phyloP scores from a whole-genome alignment of 1,140 invertebrate genomes.

The Leguminivora glycinivorella region DNA sequence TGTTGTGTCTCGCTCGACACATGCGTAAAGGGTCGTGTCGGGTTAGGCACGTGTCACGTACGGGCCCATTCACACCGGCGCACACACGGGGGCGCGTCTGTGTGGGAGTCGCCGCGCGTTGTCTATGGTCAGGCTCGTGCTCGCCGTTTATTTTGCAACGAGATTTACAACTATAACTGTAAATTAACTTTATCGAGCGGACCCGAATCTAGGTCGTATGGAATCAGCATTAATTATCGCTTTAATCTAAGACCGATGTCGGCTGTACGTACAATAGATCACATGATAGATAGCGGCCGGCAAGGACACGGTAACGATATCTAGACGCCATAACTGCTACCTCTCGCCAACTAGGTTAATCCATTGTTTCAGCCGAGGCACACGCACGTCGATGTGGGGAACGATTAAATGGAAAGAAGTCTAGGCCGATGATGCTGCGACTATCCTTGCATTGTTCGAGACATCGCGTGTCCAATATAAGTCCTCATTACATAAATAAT shows the following conservation, averaged over 20 bases:
- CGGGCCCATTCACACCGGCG: slow-evolving; percentile 52
- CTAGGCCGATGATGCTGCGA: slow-evolving; percentile 59
- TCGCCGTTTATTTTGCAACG: slow-evolving; percentile 74
- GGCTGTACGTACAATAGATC: slow-evolving; percentile 74
- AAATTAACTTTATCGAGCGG: slow-evolving; percentile 77
- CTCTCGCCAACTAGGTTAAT: slow-evolving; percentile 57
- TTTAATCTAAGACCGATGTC: slow-evolving; percentile 76
- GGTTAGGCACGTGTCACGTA: slow-evolving; percentile 37
- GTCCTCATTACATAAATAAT: slow-evolving; percentile 76
- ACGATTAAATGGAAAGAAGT: slow-evolving; percentile 70
- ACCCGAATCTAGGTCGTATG: slow-evolving; percentile 76
- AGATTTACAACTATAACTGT: slow-evolving; percentile 78
- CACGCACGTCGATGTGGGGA: slow-evolving; percentile 55
- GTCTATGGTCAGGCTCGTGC: slow-evolving; percentile 74
- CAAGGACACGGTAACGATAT: slow-evolving; percentile 73
- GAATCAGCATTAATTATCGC: slow-evolving; percentile 78
- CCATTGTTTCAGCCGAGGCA: slow-evolving; percentile 62
- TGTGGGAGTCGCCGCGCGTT: slow-evolving; percentile 69
- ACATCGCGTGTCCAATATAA: slow-evolving; percentile 73
- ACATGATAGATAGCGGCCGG: slow-evolving; percentile 73
- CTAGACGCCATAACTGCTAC: slow-evolving; percentile 47
- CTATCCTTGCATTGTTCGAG: slow-evolving; percentile 74
- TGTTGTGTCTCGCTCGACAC: slow-evolving; percentile 60
- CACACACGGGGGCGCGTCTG: slow-evolving; percentile 49
- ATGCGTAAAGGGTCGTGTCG: slow-evolving; percentile 43